phyloP scores from a whole-genome alignment of 1,140 invertebrate species.

The Orussus abietinus region DNA sequence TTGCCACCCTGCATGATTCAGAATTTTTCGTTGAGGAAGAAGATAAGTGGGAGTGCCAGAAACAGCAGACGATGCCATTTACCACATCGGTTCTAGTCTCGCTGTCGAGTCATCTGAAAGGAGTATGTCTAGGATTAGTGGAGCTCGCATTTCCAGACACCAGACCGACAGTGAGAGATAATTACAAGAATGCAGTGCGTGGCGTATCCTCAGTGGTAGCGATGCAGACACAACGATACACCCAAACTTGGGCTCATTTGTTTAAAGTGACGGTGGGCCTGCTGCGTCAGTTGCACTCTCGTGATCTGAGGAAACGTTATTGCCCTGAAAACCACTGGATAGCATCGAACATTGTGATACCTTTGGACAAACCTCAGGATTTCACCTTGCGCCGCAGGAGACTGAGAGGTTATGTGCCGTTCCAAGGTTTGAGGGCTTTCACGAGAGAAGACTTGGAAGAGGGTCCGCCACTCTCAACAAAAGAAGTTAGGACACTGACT shows the following conservation, averaged over 20 bases:
- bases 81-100: constrained; percentile 60
- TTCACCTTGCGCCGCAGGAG: constrained; percentile 57
- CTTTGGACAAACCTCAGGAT: constrained; percentile 62
- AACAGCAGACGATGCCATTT: constrained; percentile 61
- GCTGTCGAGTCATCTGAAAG: constrained; percentile 68
- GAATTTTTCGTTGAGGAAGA: constrained; percentile 66
- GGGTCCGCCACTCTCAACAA: constrained; percentile 80
- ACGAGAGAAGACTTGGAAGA: constrained; percentile 66
- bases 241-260: constrained; percentile 56
- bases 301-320: constrained; percentile 75
- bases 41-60: constrained; percentile 14
- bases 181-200: constrained; percentile 47
- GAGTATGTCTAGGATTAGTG: constrained; percentile 83
- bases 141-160: constrained; percentile 87
- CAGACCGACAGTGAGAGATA: constrained; percentile 56
- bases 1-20: constrained; percentile 83
- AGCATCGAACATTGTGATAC: constrained; percentile 63
- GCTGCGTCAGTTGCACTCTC: constrained; percentile 73
- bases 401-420: constrained; percentile 58
- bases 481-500: constrained; percentile 82
- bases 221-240: constrained; percentile 43
- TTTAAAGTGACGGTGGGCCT: constrained; percentile 61
- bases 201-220: constrained; percentile 36
- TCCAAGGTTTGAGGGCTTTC: constrained; percentile 60
- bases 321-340: constrained; percentile 79